Evolutionary conservation across 2,888 invertebrate species (phyloP).

Genomic region (Itoplectis maculator): DNA sequence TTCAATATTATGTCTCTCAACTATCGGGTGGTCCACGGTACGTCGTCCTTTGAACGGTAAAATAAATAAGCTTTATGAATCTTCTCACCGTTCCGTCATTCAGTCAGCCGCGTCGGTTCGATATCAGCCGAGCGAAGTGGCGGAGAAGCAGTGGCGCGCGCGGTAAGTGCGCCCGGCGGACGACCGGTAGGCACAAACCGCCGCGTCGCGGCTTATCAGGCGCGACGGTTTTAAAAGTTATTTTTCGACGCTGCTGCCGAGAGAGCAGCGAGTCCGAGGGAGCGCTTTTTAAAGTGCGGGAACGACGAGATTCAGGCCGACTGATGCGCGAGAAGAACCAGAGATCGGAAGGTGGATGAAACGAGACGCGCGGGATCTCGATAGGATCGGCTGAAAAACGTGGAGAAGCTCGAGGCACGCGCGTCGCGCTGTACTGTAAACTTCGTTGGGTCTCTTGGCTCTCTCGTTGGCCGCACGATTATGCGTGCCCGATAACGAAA

Average conservation of each 20-base stretch:
- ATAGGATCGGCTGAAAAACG: constrained; percentile 24
- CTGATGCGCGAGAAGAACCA: constrained; percentile 28
- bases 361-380: constrained; percentile 28
- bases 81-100: neutral
- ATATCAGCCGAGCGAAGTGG: constrained; percentile 11
- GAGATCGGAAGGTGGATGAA: constrained; percentile 38
- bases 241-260: constrained; percentile 50
- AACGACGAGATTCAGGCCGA: constrained; percentile 11
- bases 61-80: neutral
- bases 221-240: constrained; percentile 46
- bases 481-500: constrained; percentile 61
- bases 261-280: constrained; percentile 11
- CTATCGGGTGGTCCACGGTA: no score
- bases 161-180: constrained; percentile 31
- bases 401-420: neutral
- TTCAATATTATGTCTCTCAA: no score
- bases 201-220: constrained; percentile 54
- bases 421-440: constrained; percentile 14
- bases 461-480: constrained; percentile 32
- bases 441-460: constrained; percentile 34
- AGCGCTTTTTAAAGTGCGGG: constrained; percentile 40
- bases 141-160: neutral
- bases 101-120: neutral
- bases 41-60: neutral
- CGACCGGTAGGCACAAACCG: constrained; percentile 46